These are phyloP conservation scores for Notoglanidium macrostoma DNA, from an alignment of 2,797 vertebrate genomes.

Conservation along the genomic window DNA sequence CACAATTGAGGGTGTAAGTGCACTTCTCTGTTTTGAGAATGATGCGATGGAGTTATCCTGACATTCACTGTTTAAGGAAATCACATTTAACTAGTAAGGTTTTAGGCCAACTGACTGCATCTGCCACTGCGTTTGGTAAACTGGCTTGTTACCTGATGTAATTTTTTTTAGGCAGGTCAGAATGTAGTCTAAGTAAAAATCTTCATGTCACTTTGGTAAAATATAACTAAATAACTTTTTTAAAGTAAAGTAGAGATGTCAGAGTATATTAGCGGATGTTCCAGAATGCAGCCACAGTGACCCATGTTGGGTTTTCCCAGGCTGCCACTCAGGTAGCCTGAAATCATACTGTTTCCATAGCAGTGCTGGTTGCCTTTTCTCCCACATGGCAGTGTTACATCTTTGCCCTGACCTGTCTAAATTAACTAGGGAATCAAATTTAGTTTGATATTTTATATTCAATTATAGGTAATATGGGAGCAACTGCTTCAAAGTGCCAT, in stretches of 20 bases:
- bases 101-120: not conserved
- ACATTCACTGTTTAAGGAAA: not conserved
- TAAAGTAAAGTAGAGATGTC: not conserved
- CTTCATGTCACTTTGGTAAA: not conserved
- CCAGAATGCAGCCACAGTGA: not conserved
- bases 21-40: not conserved
- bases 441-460: not conserved
- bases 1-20: not conserved
- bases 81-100: not conserved
- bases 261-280: not conserved
- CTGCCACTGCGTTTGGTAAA: not conserved
- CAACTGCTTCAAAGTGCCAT: not conserved
- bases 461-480: not conserved
- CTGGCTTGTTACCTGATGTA: not conserved
- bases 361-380: not conserved
- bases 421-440: not conserved
- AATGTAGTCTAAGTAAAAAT: not conserved
- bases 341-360: not conserved
- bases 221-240: not conserved
- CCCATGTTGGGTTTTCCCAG: not conserved
- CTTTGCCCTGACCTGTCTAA: not conserved
- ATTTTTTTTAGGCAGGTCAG: not conserved
- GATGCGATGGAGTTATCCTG: not conserved
- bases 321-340: not conserved
- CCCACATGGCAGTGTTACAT: not conserved